A percentile compares a stretch with the other conserved stretches of the same genome.
Evolutionary conservation across 2,797 vertebrate species (phyloP).

Genomic region (Bradypus variegatus): DNA sequence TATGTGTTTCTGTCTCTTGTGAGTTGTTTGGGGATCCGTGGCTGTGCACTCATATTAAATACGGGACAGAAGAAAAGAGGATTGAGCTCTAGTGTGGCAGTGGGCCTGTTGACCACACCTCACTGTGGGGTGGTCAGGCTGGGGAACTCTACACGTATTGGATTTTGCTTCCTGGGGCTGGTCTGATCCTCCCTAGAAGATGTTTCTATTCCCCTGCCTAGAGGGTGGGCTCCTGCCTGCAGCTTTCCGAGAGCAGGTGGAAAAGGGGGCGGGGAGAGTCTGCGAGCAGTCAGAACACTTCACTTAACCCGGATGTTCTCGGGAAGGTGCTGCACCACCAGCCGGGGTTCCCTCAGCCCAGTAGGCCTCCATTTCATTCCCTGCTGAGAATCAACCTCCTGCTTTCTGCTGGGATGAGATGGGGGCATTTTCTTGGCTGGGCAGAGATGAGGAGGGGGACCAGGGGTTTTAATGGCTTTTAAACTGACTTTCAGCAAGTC

Average conservation of each 20-base stretch:
- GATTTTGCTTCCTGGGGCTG: not conserved
- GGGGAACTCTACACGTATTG: not conserved
- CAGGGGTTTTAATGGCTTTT: not conserved
- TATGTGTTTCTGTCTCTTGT: not conserved
- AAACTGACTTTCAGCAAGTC: not conserved
- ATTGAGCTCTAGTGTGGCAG: not conserved
- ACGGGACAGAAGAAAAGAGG: not conserved
- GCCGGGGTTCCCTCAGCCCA: not conserved
- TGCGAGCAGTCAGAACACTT: not conserved
- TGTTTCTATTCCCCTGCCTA: not conserved
- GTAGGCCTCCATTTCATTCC: not conserved
- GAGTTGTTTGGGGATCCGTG: not conserved
- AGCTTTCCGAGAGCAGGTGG: not conserved
- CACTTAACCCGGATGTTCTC: not conserved
- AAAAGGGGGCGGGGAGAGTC: not conserved
- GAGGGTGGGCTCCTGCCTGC: not conserved
- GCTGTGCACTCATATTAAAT: not conserved
- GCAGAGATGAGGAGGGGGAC: not conserved
- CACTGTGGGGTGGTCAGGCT: not conserved
- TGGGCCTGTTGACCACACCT: not conserved
- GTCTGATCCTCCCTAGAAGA: not conserved
- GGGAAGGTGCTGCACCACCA: not conserved
- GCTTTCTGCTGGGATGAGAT: not conserved
- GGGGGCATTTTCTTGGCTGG: not conserved
- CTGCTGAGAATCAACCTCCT: not conserved